A percentile compares a stretch with the other conserved stretches of the same genome.
Evolutionary conservation across 2,113 vertebrate genomes (phyloP).

Genomic region (Sturnus vulgaris): DNA sequence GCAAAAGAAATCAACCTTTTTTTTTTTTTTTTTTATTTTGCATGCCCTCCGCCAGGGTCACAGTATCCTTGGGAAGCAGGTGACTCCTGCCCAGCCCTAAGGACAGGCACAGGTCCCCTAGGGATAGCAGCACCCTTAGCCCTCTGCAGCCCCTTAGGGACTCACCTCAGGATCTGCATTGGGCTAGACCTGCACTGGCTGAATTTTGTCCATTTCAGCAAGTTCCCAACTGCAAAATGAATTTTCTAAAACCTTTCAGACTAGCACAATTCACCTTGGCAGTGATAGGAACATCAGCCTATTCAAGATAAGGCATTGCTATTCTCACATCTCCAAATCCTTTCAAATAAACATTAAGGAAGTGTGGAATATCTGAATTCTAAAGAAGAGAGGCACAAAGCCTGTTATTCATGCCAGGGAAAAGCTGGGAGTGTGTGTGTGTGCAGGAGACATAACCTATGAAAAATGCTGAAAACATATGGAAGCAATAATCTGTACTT

Average conservation of each 20-base stretch:
- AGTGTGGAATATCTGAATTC: conserved; percentile 12
- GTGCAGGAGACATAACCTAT: conserved; percentile 54
- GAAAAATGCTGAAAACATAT: conserved; percentile 60
- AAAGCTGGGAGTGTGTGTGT: conserved; percentile 5
- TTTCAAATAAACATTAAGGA: conserved; percentile 28
- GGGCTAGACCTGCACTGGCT: fast-evolving
- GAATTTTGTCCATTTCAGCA: not conserved
- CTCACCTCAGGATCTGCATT: not conserved
- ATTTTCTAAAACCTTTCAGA: not conserved
- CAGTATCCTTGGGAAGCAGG: not conserved
- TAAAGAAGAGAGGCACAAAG: conserved; percentile 48
- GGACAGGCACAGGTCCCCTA: not conserved
- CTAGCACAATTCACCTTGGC: fast-evolving
- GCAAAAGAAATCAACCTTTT: not conserved
- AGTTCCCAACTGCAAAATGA: not conserved
- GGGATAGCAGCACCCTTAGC: not conserved
- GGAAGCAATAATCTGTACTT: conserved; percentile 56
- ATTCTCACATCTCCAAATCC: not conserved
- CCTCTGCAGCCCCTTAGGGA: not conserved
- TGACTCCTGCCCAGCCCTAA: not conserved
- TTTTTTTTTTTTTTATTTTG: not conserved
- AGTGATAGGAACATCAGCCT: not conserved
- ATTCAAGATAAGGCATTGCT: not conserved
- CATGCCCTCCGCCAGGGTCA: not conserved
- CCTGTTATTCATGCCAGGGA: conserved; percentile 57